These are phyloP conservation scores for Helicolenus hilgendorfi DNA, from an alignment of 2,797 vertebrate genomes.

Conservation along the genomic window DNA sequence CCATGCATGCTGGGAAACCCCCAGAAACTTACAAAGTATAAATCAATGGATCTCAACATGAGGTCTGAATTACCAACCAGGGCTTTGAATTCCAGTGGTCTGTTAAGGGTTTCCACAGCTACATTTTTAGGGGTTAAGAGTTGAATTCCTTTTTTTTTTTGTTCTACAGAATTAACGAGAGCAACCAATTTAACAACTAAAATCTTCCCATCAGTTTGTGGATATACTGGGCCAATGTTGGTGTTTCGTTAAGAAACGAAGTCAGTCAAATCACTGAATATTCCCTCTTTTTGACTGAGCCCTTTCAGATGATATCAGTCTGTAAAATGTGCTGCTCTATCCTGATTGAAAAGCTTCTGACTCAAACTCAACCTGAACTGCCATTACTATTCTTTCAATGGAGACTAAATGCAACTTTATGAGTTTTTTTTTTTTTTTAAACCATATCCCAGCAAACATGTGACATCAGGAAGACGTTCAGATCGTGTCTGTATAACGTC, in stretches of 20 bases:
- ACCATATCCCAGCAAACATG: too few species aligned
- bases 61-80: neutral
- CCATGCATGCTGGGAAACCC: constrained; percentile 36
- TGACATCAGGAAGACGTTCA: too few species aligned
- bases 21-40: constrained; percentile 11
- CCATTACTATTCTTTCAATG: neutral
- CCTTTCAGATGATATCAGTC: neutral
- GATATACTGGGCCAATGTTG: too few species aligned
- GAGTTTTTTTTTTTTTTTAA: neutral
- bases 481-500: too few species aligned
- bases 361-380: neutral
- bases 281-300: neutral
- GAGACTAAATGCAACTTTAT: neutral
- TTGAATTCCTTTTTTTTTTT: neutral
- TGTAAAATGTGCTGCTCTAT: neutral
- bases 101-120: neutral
- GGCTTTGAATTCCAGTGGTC: neutral
- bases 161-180: neutral
- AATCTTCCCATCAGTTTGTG: neutral
- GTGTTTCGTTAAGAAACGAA: neutral
- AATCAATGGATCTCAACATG: neutral
- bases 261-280: neutral
- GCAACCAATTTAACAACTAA: neutral
- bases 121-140: neutral
- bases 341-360: neutral